Base-by-base conservation (phyloP, 2,113 vertebrate genomes). In the Lasiurus borealis region DNA sequence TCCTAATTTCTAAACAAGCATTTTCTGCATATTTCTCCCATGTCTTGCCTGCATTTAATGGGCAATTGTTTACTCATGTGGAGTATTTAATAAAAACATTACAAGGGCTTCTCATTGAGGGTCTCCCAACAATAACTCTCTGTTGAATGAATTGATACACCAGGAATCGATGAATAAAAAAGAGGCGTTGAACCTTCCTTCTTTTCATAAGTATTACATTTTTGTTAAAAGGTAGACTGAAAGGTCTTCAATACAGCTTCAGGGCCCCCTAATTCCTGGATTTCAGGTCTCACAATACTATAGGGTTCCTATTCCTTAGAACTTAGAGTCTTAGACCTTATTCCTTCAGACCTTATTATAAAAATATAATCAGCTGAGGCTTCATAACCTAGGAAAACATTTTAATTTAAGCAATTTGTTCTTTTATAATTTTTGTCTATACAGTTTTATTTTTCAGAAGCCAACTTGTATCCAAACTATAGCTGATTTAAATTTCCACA, bases 1-100 rank as follows among this genome's bases (percentile, higher is more conserved):
- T 86, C 59, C 80, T 91, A 48, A 90, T 87, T 94, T 85, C 64
- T 80, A 72, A 93, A 52, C 84, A 78, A 48, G 68, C 14, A 6
- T 76, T 76, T 78, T 54, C 31, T 81, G 50, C 31, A 46, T n/a
- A 29, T 88, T 93, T 96, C 64, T 83, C 64, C 75, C 40, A 6
- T 48, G 6, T n/a, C 29, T 93, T 72, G 8, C 84, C 81, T 82
- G 46, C 25, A 57, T 12, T 93, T 81, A 68, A 19, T 81, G 68
- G 57, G n/a, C 31, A 48, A 57, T 59, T 68, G 2, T 50, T 84
- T 36, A 31, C 78, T 68, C 21, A 8, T 77, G 59, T n/a, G 36
- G 29, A 52, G 0, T 21, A 40, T 59, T 64, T 68, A 66, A 46
- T 46, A 71, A 86, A 52, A 62, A 44, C 50, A 25, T 71, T 44